Percentiles rank a stretch among this genome's conserved stretches.
phyloP scores from a whole-genome alignment of 2,888 invertebrate species.

The Drosophila mercatorum region DNA sequence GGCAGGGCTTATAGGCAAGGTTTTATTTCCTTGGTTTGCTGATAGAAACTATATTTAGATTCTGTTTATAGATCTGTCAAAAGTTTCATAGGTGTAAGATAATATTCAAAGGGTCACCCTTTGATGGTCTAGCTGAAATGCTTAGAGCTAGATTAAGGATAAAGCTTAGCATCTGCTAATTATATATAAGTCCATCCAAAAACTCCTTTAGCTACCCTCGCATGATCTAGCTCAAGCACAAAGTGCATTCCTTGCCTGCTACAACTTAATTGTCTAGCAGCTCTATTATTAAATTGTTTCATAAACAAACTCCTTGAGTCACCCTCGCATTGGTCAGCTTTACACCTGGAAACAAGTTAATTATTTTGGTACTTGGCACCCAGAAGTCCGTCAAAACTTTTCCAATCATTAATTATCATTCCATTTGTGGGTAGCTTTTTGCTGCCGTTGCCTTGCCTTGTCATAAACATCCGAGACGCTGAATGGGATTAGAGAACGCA shows the following conservation, averaged over 20 bases:
- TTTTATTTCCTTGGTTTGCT: background rate
- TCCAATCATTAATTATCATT: slow-evolving; percentile 76
- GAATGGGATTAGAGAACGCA: slow-evolving; percentile 61
- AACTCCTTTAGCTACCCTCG: background rate
- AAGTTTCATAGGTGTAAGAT: too few species aligned
- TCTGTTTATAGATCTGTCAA: background rate
- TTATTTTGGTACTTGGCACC: slow-evolving; percentile 61
- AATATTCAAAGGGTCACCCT: too few species aligned
- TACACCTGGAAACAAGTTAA: slow-evolving; percentile 63
- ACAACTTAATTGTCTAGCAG: too few species aligned
- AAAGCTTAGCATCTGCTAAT: too few species aligned
- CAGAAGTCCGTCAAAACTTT: slow-evolving; percentile 45
- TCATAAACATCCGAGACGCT: slow-evolving; percentile 45
- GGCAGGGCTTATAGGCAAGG: background rate
- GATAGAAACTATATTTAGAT: background rate
- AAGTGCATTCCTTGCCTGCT: background rate
- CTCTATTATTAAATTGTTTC: too few species aligned
- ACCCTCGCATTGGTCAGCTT: slow-evolving; percentile 28
- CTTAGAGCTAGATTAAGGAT: too few species aligned
- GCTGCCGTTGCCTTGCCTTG: slow-evolving; percentile 54
- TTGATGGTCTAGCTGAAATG: too few species aligned
- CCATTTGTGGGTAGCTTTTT: slow-evolving; percentile 53
- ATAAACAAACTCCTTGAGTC: background rate
- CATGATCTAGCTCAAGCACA: background rate
- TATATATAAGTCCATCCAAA: too few species aligned